Evolutionary conservation across 2,113 vertebrate genomes (phyloP).

Genomic region (Carassius auratus): DNA sequence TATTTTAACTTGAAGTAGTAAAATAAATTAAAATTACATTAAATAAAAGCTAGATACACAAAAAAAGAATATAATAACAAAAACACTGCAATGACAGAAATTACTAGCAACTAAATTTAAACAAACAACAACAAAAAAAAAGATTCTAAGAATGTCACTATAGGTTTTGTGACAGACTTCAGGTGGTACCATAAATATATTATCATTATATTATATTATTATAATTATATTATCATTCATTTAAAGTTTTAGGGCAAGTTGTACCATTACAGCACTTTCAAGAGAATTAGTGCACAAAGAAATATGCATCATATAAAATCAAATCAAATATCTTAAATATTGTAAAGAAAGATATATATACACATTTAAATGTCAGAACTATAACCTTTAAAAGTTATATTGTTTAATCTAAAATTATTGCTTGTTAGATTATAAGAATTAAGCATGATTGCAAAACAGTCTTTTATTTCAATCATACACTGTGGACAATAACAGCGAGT

Average conservation of each 20-base stretch:
- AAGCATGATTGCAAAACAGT: neutral
- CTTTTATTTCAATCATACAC: conserved; percentile 19
- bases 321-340: neutral
- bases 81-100: neutral
- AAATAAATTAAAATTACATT: neutral
- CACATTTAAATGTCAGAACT: no score
- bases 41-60: neutral
- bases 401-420: no score
- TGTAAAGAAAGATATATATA: no score
- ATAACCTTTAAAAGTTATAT: no score
- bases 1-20: neutral
- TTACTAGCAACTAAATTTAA: no score
- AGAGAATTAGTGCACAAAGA: neutral
- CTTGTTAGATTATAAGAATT: neutral
- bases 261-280: neutral
- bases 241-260: neutral
- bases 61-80: neutral
- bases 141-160: neutral
- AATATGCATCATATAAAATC: neutral
- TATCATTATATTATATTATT: neutral
- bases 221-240: no score
- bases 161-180: neutral
- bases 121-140: neutral
- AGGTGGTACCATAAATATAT: neutral
- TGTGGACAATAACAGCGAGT: neutral